These are phyloP conservation scores for Festucalex cinctus DNA, from an alignment of 2,113 vertebrate genomes.

Conservation along the genomic window DNA sequence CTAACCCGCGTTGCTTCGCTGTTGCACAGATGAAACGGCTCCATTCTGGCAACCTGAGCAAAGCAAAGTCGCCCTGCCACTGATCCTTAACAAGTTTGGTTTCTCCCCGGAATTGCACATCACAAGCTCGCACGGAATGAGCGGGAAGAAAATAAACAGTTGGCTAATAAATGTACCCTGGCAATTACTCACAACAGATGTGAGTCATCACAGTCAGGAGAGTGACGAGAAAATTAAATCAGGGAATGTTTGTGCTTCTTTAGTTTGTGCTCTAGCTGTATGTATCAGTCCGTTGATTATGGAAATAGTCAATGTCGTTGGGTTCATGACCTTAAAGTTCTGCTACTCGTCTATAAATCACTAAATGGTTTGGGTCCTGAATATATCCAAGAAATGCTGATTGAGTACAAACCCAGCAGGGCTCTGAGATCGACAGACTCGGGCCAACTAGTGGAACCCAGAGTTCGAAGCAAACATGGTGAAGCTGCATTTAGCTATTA, in stretches of 20 bases:
- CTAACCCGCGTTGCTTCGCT: constrained; percentile 37
- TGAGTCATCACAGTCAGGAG: constrained; percentile 12
- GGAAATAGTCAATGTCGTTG: no score
- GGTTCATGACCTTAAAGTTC: no score
- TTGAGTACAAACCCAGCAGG: no score
- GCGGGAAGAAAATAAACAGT: constrained; percentile 52
- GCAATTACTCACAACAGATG: constrained; percentile 52
- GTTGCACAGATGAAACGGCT: constrained; percentile 65
- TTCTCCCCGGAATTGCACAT: constrained; percentile 56
- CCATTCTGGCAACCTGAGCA: constrained; percentile 62
- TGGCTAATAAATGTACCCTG: constrained; percentile 28
- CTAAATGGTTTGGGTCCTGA: no score
- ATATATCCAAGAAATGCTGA: no score
- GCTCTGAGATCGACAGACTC: no score
- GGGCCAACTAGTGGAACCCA: no score
- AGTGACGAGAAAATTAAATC: neutral
- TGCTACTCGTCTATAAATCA: no score
- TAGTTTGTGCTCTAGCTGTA: constrained; percentile 6
- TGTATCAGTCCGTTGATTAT: neutral
- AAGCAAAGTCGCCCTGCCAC: constrained; percentile 54
- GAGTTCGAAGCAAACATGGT: no score
- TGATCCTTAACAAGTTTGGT: constrained; percentile 53
- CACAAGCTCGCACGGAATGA: constrained; percentile 45
- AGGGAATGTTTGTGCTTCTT: constrained; percentile 11
- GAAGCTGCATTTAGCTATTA: no score